Conservation (phyloP, 2,113 vertebrate genomes). For the Actenoides lindsayi region DNA sequence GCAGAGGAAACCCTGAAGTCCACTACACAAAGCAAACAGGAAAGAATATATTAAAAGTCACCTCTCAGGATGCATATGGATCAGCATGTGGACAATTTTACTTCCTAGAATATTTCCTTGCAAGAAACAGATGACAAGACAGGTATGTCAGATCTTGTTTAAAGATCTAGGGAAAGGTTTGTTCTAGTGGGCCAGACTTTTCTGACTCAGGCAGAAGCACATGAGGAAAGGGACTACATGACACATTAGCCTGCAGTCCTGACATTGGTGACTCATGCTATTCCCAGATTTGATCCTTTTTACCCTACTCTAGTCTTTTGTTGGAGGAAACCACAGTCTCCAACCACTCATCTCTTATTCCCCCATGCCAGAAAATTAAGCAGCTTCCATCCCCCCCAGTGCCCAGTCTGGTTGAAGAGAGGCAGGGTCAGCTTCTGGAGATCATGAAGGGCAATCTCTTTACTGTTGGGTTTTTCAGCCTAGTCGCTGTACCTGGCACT, state of each 20-base stretch:
- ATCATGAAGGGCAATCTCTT: background rate
- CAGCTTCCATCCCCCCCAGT: background rate
- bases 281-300: background rate
- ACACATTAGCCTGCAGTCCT: background rate
- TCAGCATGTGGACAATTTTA: background rate
- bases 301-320: background rate
- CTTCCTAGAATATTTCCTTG: background rate
- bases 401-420: accelerated
- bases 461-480: background rate
- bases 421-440: background rate
- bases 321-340: background rate
- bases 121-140: background rate
- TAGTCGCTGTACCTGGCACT: background rate
- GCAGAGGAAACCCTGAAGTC: background rate
- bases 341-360: background rate
- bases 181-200: background rate
- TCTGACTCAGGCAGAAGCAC: background rate
- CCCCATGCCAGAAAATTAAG: background rate
- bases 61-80: background rate
- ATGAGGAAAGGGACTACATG: background rate
- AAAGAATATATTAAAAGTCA: background rate
- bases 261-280: background rate
- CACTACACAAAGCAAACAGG: background rate
- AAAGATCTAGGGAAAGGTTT: background rate
- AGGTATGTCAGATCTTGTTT: background rate